Conservation (phyloP, 2,888 invertebrate genomes). For the Torymus auratus region DNA sequence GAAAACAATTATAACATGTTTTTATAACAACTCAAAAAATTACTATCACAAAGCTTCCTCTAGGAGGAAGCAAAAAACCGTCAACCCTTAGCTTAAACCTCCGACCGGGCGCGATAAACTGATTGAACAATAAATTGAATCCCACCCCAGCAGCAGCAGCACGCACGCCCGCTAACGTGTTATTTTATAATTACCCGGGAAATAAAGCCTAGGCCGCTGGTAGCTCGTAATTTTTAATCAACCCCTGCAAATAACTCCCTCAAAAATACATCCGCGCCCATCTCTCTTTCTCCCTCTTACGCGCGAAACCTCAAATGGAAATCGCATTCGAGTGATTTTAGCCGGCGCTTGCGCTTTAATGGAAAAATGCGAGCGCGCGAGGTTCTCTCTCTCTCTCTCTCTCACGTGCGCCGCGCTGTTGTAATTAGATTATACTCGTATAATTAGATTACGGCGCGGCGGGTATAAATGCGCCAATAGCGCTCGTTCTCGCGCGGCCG, state of each 20-base stretch:
- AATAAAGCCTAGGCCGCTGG: slow-evolving; percentile 6
- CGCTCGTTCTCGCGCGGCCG: not conserved
- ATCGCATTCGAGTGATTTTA: slow-evolving; percentile 47
- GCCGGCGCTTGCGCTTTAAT: slow-evolving; percentile 2
- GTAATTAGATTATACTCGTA: slow-evolving; percentile 48
- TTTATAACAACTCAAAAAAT: no score
- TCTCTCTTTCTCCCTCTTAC: no score
- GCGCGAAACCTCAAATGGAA: slow-evolving; percentile 42
- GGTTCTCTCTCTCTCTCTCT: no score
- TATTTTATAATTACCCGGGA: slow-evolving; percentile 47
- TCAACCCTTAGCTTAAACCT: no score
- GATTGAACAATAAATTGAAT: no score
- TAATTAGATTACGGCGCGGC: slow-evolving; percentile 37
- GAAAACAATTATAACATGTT: no score
- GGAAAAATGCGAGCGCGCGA: slow-evolving; percentile 20
- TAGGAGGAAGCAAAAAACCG: no score
- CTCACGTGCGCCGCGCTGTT: slow-evolving; percentile 7
- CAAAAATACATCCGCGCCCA: slow-evolving; percentile 13
- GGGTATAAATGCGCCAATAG: slow-evolving; percentile 41
- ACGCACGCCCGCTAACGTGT: not conserved
- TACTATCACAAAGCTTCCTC: no score
- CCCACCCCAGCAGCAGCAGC: no score
- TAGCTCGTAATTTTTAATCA: slow-evolving; percentile 46
- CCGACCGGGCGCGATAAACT: no score
- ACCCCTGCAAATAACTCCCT: slow-evolving; percentile 29